These are phyloP conservation scores for Endotricha flammealis DNA, from an alignment of 2,888 invertebrate genomes.

Conservation along the genomic window DNA sequence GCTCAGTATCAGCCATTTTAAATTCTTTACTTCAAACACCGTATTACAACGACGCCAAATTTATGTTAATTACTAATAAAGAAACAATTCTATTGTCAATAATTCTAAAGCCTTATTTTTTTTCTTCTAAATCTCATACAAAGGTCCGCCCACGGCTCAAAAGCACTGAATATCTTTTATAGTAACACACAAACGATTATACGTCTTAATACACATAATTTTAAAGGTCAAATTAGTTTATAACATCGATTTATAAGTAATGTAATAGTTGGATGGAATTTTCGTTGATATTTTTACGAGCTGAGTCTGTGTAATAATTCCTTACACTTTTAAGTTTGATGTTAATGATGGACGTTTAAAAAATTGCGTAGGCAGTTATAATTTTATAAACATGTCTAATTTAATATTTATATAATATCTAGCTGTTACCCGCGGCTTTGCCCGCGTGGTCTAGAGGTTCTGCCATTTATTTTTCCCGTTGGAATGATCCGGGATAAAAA, in stretches of 20 bases:
- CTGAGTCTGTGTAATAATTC: slow-evolving; percentile 24
- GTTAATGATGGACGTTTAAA: background rate
- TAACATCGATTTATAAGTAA: slow-evolving; percentile 11
- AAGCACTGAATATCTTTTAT: slow-evolving; percentile 3
- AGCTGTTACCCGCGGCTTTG: background rate
- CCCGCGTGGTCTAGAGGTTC: no score
- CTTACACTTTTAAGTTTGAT: slow-evolving; percentile 2
- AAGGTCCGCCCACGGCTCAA: slow-evolving; percentile 7
- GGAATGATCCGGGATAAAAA: no score
- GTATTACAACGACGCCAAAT: no score
- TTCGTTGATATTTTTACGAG: slow-evolving; percentile 29
- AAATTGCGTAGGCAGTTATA: background rate
- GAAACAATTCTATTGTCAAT: slow-evolving; percentile 1
- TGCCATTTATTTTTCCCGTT: no score
- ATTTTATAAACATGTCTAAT: background rate
- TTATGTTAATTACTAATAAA: slow-evolving; percentile 1
- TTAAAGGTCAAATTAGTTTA: slow-evolving; percentile 6
- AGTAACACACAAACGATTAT: background rate
- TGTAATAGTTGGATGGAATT: slow-evolving; percentile 19
- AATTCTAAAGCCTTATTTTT: slow-evolving; percentile 1
- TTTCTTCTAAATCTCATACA: slow-evolving; percentile 2
- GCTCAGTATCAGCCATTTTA: no score
- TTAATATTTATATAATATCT: background rate
- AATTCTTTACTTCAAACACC: no score
- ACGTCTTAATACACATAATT: background rate